Percentiles rank a stretch among this genome's conserved stretches.
These are phyloP conservation scores for Esox masquinongy DNA, from an alignment of 2,797 vertebrate species.

Conservation along the genomic window DNA sequence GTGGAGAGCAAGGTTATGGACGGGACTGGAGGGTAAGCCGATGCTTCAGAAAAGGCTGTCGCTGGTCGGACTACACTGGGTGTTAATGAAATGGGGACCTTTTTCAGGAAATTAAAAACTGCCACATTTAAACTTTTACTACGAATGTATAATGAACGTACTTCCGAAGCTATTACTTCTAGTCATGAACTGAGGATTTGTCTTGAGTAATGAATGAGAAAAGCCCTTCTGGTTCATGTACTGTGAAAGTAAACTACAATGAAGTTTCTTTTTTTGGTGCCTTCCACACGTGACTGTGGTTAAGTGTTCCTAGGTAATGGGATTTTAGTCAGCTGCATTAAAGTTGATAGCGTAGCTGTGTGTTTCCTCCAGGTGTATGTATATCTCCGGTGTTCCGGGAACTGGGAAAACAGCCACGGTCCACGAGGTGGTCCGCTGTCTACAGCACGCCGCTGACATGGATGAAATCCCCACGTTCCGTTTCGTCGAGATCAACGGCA, in stretches of 20 bases:
- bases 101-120: background rate
- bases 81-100: no score
- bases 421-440: slow-evolving; percentile 85
- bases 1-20: slow-evolving; percentile 95
- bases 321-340: background rate
- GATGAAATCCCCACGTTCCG: slow-evolving; percentile 83
- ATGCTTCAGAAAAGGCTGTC: no score
- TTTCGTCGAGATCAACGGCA: slow-evolving; percentile 92
- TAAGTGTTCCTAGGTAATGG: background rate
- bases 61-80: no score
- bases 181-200: background rate
- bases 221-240: background rate
- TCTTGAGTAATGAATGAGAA: background rate
- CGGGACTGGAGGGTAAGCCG: slow-evolving; percentile 89
- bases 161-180: background rate
- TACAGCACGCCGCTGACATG: slow-evolving; percentile 80
- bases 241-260: background rate
- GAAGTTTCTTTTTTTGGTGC: background rate
- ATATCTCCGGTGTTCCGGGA: slow-evolving; percentile 95
- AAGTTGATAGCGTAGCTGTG: background rate
- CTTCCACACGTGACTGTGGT: background rate
- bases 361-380: slow-evolving; percentile 87
- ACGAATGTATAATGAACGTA: background rate
- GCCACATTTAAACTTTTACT: background rate
- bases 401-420: slow-evolving; percentile 97